Evolutionary conservation across 2,113 vertebrate species (phyloP).

Genomic region (Pipra filicauda): DNA sequence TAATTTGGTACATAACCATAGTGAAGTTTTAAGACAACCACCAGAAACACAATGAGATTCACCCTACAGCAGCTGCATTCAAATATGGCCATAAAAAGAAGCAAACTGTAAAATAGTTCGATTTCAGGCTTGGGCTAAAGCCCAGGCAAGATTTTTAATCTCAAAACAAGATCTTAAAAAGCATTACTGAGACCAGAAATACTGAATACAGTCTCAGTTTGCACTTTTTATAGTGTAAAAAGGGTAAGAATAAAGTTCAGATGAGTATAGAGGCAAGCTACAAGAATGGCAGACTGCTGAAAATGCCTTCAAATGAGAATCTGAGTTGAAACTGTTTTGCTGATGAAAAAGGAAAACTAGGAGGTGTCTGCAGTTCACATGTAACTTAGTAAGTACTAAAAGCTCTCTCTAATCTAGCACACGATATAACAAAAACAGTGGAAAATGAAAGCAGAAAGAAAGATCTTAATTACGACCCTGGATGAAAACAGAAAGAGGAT

Average conservation of each 20-base stretch:
- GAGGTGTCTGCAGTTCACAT: background rate
- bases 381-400: background rate
- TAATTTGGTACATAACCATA: rapidly evolving
- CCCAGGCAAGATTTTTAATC: background rate
- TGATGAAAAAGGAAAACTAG: background rate
- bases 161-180: constrained; percentile 1
- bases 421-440: background rate
- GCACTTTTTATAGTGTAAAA: background rate
- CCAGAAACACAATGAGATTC: background rate
- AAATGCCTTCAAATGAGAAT: background rate
- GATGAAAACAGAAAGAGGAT: background rate
- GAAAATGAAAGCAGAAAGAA: background rate
- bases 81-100: constrained; percentile 28
- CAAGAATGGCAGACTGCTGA: background rate
- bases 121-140: background rate
- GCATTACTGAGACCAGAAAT: background rate
- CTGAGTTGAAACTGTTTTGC: background rate
- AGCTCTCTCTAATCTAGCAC: background rate
- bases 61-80: background rate
- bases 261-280: background rate
- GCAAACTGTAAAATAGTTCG: background rate
- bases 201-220: background rate
- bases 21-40: background rate
- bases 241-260: background rate
- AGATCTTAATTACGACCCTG: background rate